phyloP scores from a whole-genome alignment of 2,113 vertebrate species.

The Megaceryle maxima region DNA sequence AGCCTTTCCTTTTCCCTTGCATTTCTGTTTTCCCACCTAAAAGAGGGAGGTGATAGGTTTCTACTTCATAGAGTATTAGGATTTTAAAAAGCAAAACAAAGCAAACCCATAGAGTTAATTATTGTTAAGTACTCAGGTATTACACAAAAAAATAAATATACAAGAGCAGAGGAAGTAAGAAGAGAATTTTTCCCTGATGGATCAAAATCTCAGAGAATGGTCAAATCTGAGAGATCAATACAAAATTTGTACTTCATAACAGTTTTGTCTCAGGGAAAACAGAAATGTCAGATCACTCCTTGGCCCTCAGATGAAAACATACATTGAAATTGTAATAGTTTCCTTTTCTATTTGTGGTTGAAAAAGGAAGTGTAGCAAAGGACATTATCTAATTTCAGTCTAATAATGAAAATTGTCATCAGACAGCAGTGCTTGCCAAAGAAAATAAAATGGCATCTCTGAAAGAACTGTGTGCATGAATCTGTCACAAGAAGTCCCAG shows the following conservation, averaged over 20 bases:
- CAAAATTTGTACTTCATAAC: neutral
- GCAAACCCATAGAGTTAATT: neutral
- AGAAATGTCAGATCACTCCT: neutral
- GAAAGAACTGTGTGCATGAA: neutral
- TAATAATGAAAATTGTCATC: slow-evolving; percentile 46
- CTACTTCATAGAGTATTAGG: neutral
- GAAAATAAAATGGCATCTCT: slow-evolving; percentile 31
- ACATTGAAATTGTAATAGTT: neutral
- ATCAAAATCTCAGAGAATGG: neutral
- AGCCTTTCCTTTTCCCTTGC: neutral
- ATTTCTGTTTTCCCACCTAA: neutral
- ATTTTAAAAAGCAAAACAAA: neutral
- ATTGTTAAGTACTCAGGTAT: neutral
- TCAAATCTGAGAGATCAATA: slow-evolving; percentile 17
- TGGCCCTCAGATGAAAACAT: neutral
- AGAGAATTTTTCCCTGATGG: neutral
- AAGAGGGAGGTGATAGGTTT: neutral
- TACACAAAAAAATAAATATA: neutral
- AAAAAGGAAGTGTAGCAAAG: neutral
- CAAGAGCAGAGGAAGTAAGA: neutral
- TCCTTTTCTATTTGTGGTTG: neutral
- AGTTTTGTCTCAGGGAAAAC: neutral
- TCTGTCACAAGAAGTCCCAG: neutral
- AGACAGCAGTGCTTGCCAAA: neutral
- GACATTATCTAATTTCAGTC: neutral